A percentile compares a stretch with the other conserved stretches of the same genome.
Evolutionary conservation across 2,888 invertebrate species (phyloP).

Genomic region (Iphiclides podalirius): DNA sequence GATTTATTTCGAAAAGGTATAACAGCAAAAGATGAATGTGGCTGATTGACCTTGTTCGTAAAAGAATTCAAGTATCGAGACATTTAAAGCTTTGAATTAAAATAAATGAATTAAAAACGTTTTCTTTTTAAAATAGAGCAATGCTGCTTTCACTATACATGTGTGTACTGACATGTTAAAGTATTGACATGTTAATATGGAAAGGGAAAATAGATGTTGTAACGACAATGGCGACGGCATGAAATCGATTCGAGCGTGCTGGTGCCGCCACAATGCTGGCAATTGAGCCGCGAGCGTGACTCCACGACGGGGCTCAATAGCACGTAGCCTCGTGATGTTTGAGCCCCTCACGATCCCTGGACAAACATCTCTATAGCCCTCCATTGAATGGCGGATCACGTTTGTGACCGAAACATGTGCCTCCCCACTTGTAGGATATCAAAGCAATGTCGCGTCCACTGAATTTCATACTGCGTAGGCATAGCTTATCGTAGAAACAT

Average conservation of each 20-base stretch:
- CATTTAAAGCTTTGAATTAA: too few species aligned
- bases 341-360: slow-evolving; percentile 53
- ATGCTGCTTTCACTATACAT: not conserved
- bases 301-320: slow-evolving; percentile 49
- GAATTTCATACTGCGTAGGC: not conserved
- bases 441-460: not conserved
- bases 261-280: slow-evolving; percentile 48
- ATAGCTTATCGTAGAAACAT: not conserved
- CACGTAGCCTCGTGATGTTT: slow-evolving; percentile 51
- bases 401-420: slow-evolving; percentile 30
- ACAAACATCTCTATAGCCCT: slow-evolving; percentile 34
- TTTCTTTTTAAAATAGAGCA: too few species aligned
- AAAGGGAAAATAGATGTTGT: slow-evolving; percentile 56
- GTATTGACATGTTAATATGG: slow-evolving; percentile 55
- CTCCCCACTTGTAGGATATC: slow-evolving; percentile 3
- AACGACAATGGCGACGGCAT: slow-evolving; percentile 50
- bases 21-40: too few species aligned
- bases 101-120: too few species aligned
- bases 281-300: slow-evolving; percentile 57
- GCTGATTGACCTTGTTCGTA: too few species aligned
- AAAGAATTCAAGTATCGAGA: too few species aligned
- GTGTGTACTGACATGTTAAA: not conserved
- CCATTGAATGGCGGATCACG: slow-evolving; percentile 23
- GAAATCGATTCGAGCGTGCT: slow-evolving; percentile 64
- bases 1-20: too few species aligned